Conservation (phyloP, 2,797 vertebrate genomes). For the Ficedula albicollis region DNA sequence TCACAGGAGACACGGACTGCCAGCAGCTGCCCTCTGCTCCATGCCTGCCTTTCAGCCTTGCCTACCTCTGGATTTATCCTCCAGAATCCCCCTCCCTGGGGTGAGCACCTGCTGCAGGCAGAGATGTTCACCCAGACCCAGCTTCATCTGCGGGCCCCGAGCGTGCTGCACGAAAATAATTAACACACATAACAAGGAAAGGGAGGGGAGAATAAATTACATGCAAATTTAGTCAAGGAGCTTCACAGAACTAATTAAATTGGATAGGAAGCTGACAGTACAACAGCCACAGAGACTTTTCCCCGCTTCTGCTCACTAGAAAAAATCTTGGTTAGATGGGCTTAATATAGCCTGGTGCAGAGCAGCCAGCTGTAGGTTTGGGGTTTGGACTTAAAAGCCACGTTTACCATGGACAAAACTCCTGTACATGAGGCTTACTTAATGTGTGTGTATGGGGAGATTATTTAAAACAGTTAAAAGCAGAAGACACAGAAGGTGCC, state of each 20-base stretch:
- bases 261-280: constrained; percentile 27
- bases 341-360: not conserved
- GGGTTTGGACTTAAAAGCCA: not conserved
- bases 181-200: constrained; percentile 42
- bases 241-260: constrained; percentile 62
- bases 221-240: constrained; percentile 41
- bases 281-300: not conserved
- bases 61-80: not conserved
- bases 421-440: not conserved
- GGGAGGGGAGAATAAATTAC: constrained; percentile 47
- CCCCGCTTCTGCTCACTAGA: not conserved
- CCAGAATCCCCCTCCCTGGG: not conserved
- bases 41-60: not conserved
- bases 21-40: not conserved
- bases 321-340: not conserved
- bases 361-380: not conserved
- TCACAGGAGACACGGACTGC: not conserved
- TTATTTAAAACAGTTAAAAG: not conserved
- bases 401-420: not conserved
- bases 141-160: not conserved
- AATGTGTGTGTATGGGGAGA: not conserved
- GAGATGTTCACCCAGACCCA: not conserved
- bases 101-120: not conserved
- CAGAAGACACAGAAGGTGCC: not conserved
- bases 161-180: not conserved